Evolutionary conservation across 2,113 vertebrate genomes (phyloP).

Genomic region (Silurus meridionalis): DNA sequence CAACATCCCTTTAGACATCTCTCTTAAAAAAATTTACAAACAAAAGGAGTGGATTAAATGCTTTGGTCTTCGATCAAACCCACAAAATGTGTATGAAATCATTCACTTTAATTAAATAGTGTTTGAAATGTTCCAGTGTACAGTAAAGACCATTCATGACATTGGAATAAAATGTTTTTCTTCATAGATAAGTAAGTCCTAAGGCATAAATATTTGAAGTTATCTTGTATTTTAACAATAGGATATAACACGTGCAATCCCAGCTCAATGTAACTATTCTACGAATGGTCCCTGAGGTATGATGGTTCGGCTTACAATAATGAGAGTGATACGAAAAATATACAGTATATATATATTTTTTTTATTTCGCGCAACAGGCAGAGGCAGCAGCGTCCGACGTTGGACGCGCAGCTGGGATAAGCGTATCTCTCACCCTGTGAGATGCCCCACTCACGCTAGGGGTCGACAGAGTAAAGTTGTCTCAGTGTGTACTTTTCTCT

Average conservation of each 20-base stretch:
- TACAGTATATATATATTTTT: too few relatives aligned
- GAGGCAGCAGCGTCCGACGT: too few relatives aligned
- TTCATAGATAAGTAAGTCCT: not conserved
- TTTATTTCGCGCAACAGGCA: too few relatives aligned
- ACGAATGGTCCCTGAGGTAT: not conserved
- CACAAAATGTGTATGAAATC: not conserved
- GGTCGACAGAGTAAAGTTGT: too few relatives aligned
- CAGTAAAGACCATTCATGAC: not conserved
- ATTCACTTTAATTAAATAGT: not conserved
- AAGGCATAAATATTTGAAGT: not conserved
- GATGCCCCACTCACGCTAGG: too few relatives aligned
- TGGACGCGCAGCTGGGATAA: too few relatives aligned
- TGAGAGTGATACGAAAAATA: too few relatives aligned
- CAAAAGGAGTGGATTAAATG: slow-evolving; percentile 12
- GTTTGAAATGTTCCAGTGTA: not conserved
- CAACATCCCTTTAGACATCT: slow-evolving; percentile 2
- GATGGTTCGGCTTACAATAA: too few relatives aligned
- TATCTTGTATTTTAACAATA: not conserved
- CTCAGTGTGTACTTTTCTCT: too few relatives aligned
- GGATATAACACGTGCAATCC: not conserved
- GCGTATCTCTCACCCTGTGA: too few relatives aligned
- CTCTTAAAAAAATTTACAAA: not conserved
- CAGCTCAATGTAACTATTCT: not conserved
- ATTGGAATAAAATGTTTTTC: not conserved
- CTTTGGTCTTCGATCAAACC: not conserved